Percentiles rank a stretch among this genome's conserved stretches.
phyloP scores from a whole-genome alignment of 2,888 invertebrate species.

The Eilema depressum region DNA sequence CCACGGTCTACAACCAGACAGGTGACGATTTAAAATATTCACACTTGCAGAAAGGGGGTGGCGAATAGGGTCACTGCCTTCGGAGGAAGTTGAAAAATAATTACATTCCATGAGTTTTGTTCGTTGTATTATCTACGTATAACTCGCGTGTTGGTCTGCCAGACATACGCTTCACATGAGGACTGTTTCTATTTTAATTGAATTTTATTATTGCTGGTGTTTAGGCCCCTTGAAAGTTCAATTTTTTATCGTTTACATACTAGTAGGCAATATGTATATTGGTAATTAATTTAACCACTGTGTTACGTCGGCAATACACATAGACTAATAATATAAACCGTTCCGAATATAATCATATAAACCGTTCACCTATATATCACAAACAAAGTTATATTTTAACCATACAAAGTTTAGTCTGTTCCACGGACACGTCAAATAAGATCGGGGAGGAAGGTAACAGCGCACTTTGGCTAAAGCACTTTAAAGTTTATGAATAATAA shows the following conservation, averaged over 20 bases:
- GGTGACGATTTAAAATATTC: conserved; percentile 41
- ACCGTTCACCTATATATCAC: not conserved
- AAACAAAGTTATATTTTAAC: not conserved
- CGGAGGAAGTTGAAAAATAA: not conserved
- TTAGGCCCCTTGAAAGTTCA: too few species aligned
- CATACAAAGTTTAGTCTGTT: not conserved
- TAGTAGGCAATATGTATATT: too few species aligned
- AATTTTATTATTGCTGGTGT: too few species aligned
- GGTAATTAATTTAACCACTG: not conserved
- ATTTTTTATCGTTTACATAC: too few species aligned
- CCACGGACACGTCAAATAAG: not conserved
- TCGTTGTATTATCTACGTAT: too few species aligned
- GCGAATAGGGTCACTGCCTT: not conserved
- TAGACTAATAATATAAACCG: not conserved
- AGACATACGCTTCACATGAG: too few species aligned
- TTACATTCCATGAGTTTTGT: too few species aligned
- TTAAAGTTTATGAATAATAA: conserved; percentile 4
- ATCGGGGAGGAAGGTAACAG: not conserved
- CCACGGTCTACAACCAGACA: conserved; percentile 17
- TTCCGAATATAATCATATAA: too few species aligned
- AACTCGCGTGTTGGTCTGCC: too few species aligned
- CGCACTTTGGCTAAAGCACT: not conserved
- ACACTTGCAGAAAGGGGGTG: conserved; percentile 32
- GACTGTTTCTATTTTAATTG: too few species aligned
- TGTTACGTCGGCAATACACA: not conserved